Conservation (phyloP, 2,888 invertebrate genomes). For the Napeogenes sylphis region DNA sequence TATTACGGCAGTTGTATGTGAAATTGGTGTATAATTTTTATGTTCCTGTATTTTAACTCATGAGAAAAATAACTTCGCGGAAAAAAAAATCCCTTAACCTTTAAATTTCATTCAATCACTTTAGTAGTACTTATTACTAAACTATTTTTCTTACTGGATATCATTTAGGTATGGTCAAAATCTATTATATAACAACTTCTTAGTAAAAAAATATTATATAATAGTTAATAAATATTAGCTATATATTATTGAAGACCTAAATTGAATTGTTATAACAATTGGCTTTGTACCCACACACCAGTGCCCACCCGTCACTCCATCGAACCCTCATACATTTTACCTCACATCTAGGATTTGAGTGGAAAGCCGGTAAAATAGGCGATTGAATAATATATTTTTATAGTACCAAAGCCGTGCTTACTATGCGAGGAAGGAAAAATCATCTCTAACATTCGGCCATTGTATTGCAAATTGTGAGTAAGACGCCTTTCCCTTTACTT, state of each 20-base stretch:
- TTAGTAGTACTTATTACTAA: too few relatives aligned
- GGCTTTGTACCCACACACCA: conserved; percentile 11
- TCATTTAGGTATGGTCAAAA: too few relatives aligned
- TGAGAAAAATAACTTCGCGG: too few relatives aligned
- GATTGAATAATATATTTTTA: conserved; percentile 76
- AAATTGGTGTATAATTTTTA: too few relatives aligned
- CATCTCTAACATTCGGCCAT: conserved; percentile 69
- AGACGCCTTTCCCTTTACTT: conserved; percentile 64
- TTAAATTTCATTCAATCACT: too few relatives aligned
- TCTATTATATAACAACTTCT: too few relatives aligned
- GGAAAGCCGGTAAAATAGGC: conserved; percentile 64
- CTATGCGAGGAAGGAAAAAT: conserved; percentile 72
- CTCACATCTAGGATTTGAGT: conserved; percentile 61
- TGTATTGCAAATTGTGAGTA: conserved; percentile 75
- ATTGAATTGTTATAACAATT: conserved; percentile 3
- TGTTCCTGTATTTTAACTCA: too few relatives aligned
- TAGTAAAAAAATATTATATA: too few relatives aligned
- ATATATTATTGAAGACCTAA: neutral
- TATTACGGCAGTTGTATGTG: conserved; percentile 31
- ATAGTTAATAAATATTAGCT: neutral
- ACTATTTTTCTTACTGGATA: too few relatives aligned
- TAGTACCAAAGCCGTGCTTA: conserved; percentile 66
- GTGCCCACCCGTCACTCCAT: conserved; percentile 41
- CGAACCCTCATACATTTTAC: conserved; percentile 61
- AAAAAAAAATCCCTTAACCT: too few relatives aligned